Evolutionary conservation across 2,797 vertebrate species (phyloP), one percentile per base, ranked within the genome.

Genomic region (Loriculus beryllinus): DNA sequence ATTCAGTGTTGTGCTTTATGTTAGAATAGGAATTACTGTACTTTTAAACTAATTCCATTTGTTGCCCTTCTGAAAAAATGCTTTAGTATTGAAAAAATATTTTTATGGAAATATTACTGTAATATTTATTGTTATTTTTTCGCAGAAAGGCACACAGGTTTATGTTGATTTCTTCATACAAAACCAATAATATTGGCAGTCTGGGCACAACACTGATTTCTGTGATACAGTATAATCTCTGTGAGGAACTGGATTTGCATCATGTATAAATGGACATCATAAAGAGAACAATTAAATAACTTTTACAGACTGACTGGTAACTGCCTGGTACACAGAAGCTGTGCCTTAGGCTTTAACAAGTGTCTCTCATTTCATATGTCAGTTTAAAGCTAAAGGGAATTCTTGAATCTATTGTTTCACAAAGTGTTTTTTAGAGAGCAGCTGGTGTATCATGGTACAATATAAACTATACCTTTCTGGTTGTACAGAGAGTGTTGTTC

Each of bases 131-230:
- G 54, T 35, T 25, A 21, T 8, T 62, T 78, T 70, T 78, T 78
- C 79, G 40, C 21, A n/a, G 37, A 74, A 75, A 42, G 5, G 1
- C 0, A 2, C 9, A 40, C 3, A 33, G 3, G 2, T 52, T 83
- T 78, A 5, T 14, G 0, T 1, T 40, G 19, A 43, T 70, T 47
- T 83, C 19, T 67, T 86, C 25, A 59, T 18, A 56, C 3, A 42
- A 10, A 86, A 75, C 40, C 2, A 39, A 21, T 49, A 57, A 42
- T n/a, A 39, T 25, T 78, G 5, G 25, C 26, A 63, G 26, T 3
- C 11, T 80, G 37, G 40, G 12, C 17, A 54, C 10, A 79, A 14
- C 18, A 70, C 4, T 35, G 4, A 28, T 82, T 62, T 72, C 22
- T 45, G 2, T 39, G n/a, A 63, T 49, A 40, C 10, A 59, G 0